Evolutionary conservation across 2,797 vertebrate genomes (phyloP), one percentile per base, ranked within the genome.

Genomic region (Dipus sagitta): DNA sequence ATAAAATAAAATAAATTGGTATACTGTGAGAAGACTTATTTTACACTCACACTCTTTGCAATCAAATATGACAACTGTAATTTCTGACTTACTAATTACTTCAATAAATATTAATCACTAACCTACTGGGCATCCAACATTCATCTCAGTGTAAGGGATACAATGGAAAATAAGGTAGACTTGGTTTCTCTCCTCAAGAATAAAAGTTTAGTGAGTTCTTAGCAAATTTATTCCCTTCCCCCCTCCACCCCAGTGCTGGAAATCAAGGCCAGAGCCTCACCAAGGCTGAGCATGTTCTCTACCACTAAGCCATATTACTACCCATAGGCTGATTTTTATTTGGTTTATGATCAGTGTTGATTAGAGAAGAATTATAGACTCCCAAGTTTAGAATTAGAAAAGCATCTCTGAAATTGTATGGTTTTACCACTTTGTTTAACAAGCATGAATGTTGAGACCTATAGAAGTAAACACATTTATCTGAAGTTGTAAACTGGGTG

Each of bases 311-410:
- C 24, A 24, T 2, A 26, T 24, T 10, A 21, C 24, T 26, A 2
- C 10, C 72, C 3, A 47, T 34, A 54, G 24, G 12, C 86, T 64
- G 12, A 60, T 54, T 7, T 60, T 65, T 88, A 91, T 80, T 93
- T 90, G n/a, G 30, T 58, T 95, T 94, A 8, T 92, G n/a, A 38
- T 78, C 58, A 86, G 23, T 91, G 2, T 68, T 17, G 15, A 52
- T 3, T 23, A 70, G 15, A 89, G 64, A 30, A 75, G 13, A 72
- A 6, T 71, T 6, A 20, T 2, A 85, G 6, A 26, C n/a, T 75
- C n/a, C 74, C 6, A 78, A 54, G 84, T 77, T 86, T 77, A 78
- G 28, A 47, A 74, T 86, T 86, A 68, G 8, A 83, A 60, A 76
- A 58, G 65, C 58, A 32, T 3, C 3, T 58, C 47, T 68, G 38